Evolutionary conservation across 2,113 vertebrate species (phyloP), one percentile per base, ranked within the genome.

Genomic region (Seriola dumerili): DNA sequence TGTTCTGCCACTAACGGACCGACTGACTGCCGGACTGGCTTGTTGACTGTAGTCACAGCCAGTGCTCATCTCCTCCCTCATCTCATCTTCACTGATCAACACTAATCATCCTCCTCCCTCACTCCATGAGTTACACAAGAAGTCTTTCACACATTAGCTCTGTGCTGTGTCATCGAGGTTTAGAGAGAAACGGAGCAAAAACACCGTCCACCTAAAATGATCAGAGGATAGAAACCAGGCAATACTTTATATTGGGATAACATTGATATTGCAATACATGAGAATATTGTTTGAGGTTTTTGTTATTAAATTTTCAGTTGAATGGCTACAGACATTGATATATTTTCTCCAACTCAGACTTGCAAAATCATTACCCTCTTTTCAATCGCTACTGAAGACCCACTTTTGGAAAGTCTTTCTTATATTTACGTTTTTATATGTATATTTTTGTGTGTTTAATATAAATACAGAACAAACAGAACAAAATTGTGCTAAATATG

Each of bases 61-160:
- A 83, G 88, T 6, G 59, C 86, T 93, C 86, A 85, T 90, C 91
- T 86, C 89, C 78, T 89, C 88, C 57, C 59, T 84, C 76, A 14
- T 79, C 86, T 89, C 88, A 85, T 92, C 92, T 86, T 78, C 89
- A 58, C 88, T 83, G 78, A 91, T 89, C 91, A 85, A 76, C 93
- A 84, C 88, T 83, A 73, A 90, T 91, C 88, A 87, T 84, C 80
- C 46, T 73, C 84, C 78, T 85, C 88, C 74, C 78, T 86, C 89
- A 70, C 75, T 84, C 74, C 46, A 63, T n/a, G 34, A 88, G 71
- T 90, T 90, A 87, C 62, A 92, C 91, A 90, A 91, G 80, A 84
- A 55, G 52, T 74, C 72, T 79, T 84, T 90, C 84, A 81, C 92
- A 89, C 82, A 71, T 86, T 75, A 36, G 23, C 52, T 32, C 85